Evolutionary conservation across 2,113 vertebrate genomes (phyloP), one percentile per base, ranked within the genome.

Genomic region (Sarotherodon lohbergeri): DNA sequence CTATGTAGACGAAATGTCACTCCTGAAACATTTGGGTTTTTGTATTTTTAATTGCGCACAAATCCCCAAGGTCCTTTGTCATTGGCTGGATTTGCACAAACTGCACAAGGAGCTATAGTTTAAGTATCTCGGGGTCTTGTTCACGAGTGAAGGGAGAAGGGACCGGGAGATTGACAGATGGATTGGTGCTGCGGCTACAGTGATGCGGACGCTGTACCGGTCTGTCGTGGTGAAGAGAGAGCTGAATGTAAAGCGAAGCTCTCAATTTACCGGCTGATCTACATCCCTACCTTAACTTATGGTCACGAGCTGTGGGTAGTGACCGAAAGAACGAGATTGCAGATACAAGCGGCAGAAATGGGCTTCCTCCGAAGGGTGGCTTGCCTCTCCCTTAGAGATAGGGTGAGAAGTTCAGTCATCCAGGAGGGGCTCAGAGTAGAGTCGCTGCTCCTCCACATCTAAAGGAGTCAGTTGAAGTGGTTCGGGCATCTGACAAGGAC

Each of bases 301-400:
- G 12, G 24, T 1, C 0, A 29, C 4, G 1, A 29, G 56, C 13
- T 57, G 24, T 57, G 3, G 24, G 55, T 0, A 57, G 56, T 57
- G 56, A 14, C 56, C 0, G 13, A 57, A 14, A 57, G 7, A 57
- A 57, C 2, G 13, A 57, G 12, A 29, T 57, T 7, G 4, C 4
- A 2, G 24, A 56, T 13, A 56, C 11, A 57, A 57, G 56, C 0
- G 12, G 24, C 0, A 1, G 55, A 8, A 27, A 57, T 57, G 7
- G 1, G 55, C 0, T 57, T 57, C 55, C 0, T 29, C 24, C 1
- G 3, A 29, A 57, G 56, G 24, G 24, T 57, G 56, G 0, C 13
- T 16, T 24, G 7, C 1, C 56, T 57, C 24, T 57, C 7, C 13
- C 24, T 57, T 2, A 57, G 56, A 29, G 56, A 57, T 29, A 29